Conservation (phyloP, 2,888 invertebrate species). For the Neoaliturus tenellus region DNA sequence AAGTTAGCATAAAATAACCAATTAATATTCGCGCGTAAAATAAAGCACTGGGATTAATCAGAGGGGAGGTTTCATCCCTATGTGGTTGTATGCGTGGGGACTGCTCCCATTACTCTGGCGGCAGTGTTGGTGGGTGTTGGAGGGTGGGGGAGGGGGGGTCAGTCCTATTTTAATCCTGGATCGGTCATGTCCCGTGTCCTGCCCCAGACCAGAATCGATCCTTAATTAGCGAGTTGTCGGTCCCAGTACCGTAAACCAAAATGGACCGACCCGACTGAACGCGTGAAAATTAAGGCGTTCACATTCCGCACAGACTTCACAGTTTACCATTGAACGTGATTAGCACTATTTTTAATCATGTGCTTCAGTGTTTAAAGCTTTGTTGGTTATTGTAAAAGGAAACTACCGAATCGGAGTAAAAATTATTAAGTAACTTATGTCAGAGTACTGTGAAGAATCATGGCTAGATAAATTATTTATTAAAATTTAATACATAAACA, state of each 20-base stretch:
- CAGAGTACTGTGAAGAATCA: too few species aligned
- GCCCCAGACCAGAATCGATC: not conserved
- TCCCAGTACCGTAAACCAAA: not conserved
- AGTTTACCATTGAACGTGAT: too few species aligned
- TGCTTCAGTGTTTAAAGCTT: too few species aligned
- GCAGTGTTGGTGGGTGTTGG: too few species aligned
- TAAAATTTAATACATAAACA: too few species aligned
- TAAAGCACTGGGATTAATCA: not conserved
- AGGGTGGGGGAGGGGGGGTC: not conserved
- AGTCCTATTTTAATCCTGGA: not conserved
- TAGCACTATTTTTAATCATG: too few species aligned
- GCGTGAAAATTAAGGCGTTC: too few species aligned
- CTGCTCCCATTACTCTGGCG: not conserved
- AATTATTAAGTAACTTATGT: too few species aligned
- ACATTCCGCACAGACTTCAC: too few species aligned
- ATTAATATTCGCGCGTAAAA: not conserved
- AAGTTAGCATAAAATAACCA: not conserved
- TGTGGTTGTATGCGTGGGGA: not conserved
- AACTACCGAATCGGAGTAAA: too few species aligned
- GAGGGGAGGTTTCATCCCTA: not conserved
- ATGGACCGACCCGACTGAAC: not conserved
- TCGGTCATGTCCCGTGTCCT: not conserved
- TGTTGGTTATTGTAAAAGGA: too few species aligned
- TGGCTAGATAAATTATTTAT: too few species aligned
- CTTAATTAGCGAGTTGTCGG: slow-evolving; percentile 5